Base-by-base conservation (phyloP, 2,888 invertebrate species). In the Alsophila aescularia region DNA sequence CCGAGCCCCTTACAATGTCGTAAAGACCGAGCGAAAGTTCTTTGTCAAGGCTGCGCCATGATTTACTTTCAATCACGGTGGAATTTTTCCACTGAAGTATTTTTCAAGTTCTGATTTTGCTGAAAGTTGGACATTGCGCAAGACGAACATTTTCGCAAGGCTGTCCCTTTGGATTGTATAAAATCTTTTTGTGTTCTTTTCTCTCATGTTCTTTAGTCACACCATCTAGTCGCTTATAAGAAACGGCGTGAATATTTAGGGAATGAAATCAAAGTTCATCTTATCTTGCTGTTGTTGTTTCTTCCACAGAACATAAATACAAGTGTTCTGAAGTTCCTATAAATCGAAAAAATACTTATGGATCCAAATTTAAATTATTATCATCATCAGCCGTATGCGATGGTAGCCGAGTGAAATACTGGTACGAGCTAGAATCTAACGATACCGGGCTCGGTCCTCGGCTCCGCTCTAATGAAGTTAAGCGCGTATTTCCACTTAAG, bases 21-120 rank as follows among this genome's bases (percentile, higher is more conserved):
- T 68, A 64, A 75, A 77, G 63, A 65, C 42, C 40, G 64, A 44
- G 58, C 52, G 66, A 66, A 69, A 71, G 64, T 73, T 73, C 70
- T 70, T 62, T 72, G 70, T 68, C 72, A 73, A 75, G 74, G 76
- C 64, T 64, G 43, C 55, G 37, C 49, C 49, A 56, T 62, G 64
- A 63, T 67, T 67, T 66, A 66, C 61, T 61, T 64, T 51, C 64
- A 58, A 64, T 66, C 57, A 57, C 31, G 55, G 44, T 52, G 56
- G 52, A 52, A 53, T 45, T 45, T 52, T 49, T 45, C 45, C 41
- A 14, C 37, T 7, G 27, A 44, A 41, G 40, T 40, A 47, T 43
- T 47, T 41, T 39, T 29, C 32, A 44, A 44, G 14, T 45, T 50
- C 39, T 44, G 40, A 47, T 41, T 51, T 34, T 31, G 27, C 52